Evolutionary conservation across 1,140 invertebrate species (phyloP).

Genomic region (Brachionus paranguensis): DNA sequence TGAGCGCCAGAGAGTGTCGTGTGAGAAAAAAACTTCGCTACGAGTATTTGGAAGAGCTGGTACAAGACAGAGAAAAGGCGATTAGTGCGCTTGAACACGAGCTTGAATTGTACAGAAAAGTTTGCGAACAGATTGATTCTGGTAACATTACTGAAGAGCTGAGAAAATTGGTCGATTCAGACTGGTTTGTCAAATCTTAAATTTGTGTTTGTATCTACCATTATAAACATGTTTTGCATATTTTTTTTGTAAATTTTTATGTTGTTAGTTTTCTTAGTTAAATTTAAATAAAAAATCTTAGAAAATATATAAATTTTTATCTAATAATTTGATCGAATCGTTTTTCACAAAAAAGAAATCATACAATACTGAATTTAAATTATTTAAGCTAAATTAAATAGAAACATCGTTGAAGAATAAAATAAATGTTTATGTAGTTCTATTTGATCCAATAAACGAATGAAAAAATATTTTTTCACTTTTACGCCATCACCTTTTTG

Average conservation of each 20-base stretch:
- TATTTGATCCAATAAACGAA: no score
- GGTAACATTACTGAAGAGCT: constrained; percentile 17
- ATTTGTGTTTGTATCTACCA: background rate
- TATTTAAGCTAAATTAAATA: no score
- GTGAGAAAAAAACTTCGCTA: constrained; percentile 92
- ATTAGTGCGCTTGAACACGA: constrained; percentile 80
- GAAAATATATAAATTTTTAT: background rate
- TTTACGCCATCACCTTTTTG: no score
- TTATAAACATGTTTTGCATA: background rate
- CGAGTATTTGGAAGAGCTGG: constrained; percentile 92
- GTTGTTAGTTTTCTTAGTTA: background rate
- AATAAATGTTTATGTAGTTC: no score
- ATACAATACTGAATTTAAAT: no score
- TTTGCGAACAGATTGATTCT: constrained; percentile 34
- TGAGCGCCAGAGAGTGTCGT: constrained; percentile 91
- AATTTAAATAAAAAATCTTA: background rate
- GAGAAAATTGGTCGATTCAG: constrained; percentile 24
- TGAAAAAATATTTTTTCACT: no score
- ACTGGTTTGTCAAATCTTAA: constrained; percentile 26
- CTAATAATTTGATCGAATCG: no score
- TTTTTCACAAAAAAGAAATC: no score
- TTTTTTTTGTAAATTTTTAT: background rate
- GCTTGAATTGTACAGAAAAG: constrained; percentile 54
- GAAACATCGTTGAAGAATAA: no score
- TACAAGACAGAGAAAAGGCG: constrained; percentile 85